Conservation (phyloP, 1,140 invertebrate genomes). For the Aphis craccivora region DNA sequence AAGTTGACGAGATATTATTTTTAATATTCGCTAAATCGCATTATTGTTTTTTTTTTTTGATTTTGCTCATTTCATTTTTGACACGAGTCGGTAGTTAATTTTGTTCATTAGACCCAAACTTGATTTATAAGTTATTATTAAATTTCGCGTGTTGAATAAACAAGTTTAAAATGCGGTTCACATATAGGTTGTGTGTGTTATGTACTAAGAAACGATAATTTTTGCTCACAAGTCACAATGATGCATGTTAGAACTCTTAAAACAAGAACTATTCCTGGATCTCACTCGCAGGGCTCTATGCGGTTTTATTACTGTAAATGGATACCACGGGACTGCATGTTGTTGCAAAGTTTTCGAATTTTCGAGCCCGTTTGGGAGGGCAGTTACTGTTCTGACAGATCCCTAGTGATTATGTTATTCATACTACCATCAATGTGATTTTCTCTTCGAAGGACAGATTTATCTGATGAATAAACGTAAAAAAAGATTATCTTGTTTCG, state of each 20-base stretch:
- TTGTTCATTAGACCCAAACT: conserved; percentile 10
- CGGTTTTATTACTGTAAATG: conserved; percentile 26
- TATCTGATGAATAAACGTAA: not conserved
- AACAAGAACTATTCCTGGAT: conserved; percentile 23
- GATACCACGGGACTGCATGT: conserved; percentile 25
- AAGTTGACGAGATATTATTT: not conserved
- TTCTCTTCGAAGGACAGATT: not conserved
- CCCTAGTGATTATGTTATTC: conserved; percentile 18
- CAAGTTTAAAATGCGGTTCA: not conserved
- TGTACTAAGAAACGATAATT: not conserved
- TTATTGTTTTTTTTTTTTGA: not conserved
- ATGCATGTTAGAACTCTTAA: conserved; percentile 18
- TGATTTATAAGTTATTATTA: conserved; percentile 19
- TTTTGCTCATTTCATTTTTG: not conserved
- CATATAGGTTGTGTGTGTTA: not conserved
- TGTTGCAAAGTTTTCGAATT: conserved; percentile 29
- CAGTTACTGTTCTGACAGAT: conserved; percentile 10
- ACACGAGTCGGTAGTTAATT: not conserved
- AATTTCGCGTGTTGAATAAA: not conserved
- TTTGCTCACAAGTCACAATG: conserved; percentile 2
- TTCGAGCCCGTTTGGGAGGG: conserved; percentile 1
- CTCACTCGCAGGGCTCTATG: not conserved
- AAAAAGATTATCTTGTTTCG: conserved; percentile 1
- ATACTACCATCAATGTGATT: not conserved
- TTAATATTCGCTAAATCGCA: not conserved